phyloP scores from a whole-genome alignment of 2,888 invertebrate genomes.

The Mythimna impura region DNA sequence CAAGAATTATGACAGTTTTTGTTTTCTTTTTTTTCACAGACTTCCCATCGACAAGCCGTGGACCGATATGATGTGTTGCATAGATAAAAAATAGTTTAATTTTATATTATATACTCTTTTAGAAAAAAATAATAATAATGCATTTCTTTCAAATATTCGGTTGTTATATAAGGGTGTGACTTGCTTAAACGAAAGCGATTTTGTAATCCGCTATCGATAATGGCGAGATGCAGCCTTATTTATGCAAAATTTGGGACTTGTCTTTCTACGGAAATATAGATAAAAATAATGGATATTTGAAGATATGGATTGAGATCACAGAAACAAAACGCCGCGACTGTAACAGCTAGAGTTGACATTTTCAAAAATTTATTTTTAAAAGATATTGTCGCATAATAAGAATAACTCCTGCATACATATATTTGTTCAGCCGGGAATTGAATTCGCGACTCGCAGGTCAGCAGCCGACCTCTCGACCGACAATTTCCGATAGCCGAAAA shows the following conservation, averaged over 20 bases:
- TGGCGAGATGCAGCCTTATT: conserved; percentile 10
- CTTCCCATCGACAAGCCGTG: conserved; percentile 79
- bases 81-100: conserved; percentile 55
- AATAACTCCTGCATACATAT: too few relatives aligned
- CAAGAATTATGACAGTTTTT: neutral
- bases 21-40: conserved; percentile 69
- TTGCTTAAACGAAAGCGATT: conserved; percentile 24
- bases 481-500: too few relatives aligned
- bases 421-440: too few relatives aligned
- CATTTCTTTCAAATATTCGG: conserved; percentile 45
- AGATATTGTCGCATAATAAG: too few relatives aligned
- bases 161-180: conserved; percentile 28
- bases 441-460: too few relatives aligned
- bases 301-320: neutral
- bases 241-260: conserved; percentile 38
- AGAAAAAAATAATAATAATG: conserved; percentile 40
- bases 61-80: conserved; percentile 60
- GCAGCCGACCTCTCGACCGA: too few relatives aligned
- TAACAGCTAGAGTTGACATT: neutral
- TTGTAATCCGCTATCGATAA: conserved; percentile 33
- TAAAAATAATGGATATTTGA: neutral
- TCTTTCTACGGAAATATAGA: conserved; percentile 44
- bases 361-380: too few relatives aligned
- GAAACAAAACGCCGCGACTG: neutral
- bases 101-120: conserved; percentile 43